Conservation (phyloP, 1,140 invertebrate species). For the Trachelipus rathkii region DNA sequence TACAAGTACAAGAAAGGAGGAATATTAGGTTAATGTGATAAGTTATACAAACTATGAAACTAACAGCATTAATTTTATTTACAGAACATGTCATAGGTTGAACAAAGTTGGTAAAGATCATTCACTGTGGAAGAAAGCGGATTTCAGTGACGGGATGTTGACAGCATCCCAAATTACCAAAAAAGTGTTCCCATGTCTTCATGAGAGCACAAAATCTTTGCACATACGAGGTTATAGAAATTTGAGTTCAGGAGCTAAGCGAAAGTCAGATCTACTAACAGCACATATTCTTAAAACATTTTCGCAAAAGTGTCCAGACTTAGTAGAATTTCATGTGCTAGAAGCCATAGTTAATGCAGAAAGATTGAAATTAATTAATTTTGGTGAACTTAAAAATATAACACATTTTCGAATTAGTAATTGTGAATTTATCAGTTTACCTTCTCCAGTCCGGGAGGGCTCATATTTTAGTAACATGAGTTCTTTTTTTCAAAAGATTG, state of each 20-base stretch:
- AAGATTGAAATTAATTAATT: conserved; percentile 35
- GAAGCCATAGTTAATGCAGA: conserved; percentile 41
- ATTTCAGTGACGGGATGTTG: conserved; percentile 38
- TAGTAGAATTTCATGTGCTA: conserved; percentile 38
- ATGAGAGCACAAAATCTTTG: conserved; percentile 21
- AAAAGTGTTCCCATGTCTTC: conserved; percentile 23
- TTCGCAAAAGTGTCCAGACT: conserved; percentile 34
- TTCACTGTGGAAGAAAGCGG: conserved; percentile 37
- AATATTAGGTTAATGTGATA: not conserved
- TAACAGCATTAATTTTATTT: conserved; percentile 11
- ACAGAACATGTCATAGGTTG: conserved; percentile 41
- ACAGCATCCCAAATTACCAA: conserved; percentile 27
- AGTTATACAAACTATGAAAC: too few relatives aligned
- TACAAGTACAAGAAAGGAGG: not conserved
- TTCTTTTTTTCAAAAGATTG: conserved; percentile 32
- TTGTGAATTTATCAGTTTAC: conserved; percentile 43
- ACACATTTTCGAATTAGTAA: conserved; percentile 29
- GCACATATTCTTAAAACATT: conserved; percentile 27
- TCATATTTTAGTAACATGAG: conserved; percentile 42
- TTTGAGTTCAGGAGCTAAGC: conserved; percentile 27
- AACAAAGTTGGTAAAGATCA: conserved; percentile 40
- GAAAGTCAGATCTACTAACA: conserved; percentile 36
- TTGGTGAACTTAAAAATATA: conserved; percentile 35
- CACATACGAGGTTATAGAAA: conserved; percentile 35
- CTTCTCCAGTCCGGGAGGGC: conserved; percentile 32